Conservation (phyloP, 2,797 vertebrate species). For the Danio jaintianensis region DNA sequence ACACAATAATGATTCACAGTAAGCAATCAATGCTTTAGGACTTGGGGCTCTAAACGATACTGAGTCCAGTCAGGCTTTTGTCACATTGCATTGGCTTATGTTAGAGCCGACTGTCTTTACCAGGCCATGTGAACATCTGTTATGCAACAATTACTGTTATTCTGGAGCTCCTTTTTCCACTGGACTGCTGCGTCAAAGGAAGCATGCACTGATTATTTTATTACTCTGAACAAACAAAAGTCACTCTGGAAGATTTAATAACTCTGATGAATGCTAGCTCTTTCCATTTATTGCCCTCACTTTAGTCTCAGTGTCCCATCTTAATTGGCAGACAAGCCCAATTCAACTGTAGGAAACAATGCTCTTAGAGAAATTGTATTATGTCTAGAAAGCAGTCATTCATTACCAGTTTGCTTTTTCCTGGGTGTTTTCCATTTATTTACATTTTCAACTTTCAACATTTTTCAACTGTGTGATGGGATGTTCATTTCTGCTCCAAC, state of each 20-base stretch:
- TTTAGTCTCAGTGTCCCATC: not conserved
- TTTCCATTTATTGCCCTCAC: not conserved
- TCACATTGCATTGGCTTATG: not conserved
- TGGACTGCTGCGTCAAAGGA: slow-evolving; percentile 9
- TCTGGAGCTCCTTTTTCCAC: slow-evolving; percentile 15
- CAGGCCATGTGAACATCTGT: not conserved
- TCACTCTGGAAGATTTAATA: slow-evolving; percentile 8
- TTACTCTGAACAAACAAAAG: slow-evolving; percentile 13
- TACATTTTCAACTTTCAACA: no score
- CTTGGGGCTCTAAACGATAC: not conserved
- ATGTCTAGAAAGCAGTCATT: not conserved
- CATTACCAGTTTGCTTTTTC: no score
- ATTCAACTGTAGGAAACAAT: not conserved
- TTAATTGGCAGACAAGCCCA: not conserved
- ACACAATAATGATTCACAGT: not conserved
- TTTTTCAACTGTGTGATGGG: no score
- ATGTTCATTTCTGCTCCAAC: no score
- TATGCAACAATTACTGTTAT: slow-evolving; percentile 28
- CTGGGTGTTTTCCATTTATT: no score
- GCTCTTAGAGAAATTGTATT: not conserved
- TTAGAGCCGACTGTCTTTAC: not conserved
- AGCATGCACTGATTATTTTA: not conserved
- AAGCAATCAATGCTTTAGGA: not conserved
- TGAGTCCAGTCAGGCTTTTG: not conserved
- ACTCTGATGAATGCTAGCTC: not conserved